phyloP scores from a whole-genome alignment of 2,797 vertebrate species.

The Garrulus glandarius region DNA sequence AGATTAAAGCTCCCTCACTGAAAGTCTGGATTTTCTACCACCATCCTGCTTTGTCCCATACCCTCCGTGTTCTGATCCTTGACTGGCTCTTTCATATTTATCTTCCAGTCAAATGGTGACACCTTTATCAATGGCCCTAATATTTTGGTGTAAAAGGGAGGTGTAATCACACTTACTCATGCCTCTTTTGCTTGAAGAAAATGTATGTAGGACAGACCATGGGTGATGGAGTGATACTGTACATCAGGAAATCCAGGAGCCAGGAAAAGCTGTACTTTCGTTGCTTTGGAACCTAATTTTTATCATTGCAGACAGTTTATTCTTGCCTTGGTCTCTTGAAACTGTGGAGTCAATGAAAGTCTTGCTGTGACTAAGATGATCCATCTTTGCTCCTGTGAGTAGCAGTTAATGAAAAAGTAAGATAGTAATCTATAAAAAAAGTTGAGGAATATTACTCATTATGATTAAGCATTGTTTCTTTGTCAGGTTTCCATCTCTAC shows the following conservation, averaged over 20 bases:
- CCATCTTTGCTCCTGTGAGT: not conserved
- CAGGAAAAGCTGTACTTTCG: not conserved
- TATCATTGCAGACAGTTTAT: not conserved
- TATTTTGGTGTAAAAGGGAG: not conserved
- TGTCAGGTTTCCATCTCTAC: not conserved
- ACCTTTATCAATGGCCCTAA: not conserved
- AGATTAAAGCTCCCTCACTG: rapidly evolving
- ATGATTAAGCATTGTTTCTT: constrained; percentile 10
- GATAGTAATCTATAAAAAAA: not conserved
- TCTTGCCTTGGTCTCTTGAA: not conserved
- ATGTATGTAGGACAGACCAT: rapidly evolving
- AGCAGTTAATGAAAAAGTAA: not conserved
- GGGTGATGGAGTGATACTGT: not conserved
- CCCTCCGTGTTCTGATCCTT: not conserved
- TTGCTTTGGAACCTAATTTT: not conserved
- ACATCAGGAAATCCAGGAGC: not conserved
- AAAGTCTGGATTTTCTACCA: not conserved
- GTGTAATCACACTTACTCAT: not conserved
- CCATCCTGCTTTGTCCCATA: not conserved
- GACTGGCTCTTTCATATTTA: not conserved
- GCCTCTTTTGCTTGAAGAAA: not conserved
- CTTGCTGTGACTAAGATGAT: not conserved
- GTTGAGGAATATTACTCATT: not conserved
- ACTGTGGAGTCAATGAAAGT: not conserved
- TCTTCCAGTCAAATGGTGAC: not conserved